Conservation (phyloP, 1,140 invertebrate genomes). For the Papilio helenus region DNA sequence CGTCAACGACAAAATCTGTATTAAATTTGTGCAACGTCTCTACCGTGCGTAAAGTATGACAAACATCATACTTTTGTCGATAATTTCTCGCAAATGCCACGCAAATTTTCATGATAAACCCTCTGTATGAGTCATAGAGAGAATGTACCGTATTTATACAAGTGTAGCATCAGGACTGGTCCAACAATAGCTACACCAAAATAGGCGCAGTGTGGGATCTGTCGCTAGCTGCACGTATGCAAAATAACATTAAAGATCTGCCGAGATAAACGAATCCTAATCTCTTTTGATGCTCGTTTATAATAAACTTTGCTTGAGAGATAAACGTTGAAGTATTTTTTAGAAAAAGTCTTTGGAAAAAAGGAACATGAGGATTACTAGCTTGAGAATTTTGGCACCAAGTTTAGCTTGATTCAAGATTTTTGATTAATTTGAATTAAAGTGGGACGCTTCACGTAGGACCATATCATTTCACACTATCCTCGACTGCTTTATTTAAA, state of each 20-base stretch:
- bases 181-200: constrained; percentile 36
- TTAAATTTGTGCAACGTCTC: too few species aligned
- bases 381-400: background rate
- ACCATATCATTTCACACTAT: too few species aligned
- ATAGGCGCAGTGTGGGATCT: constrained; percentile 27
- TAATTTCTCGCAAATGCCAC: too few species aligned
- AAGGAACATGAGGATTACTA: background rate
- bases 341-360: background rate
- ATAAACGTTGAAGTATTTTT: background rate
- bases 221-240: background rate
- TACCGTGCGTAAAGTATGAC: too few species aligned
- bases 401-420: too few species aligned
- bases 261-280: background rate
- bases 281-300: background rate
- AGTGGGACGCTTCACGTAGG: too few species aligned
- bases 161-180: constrained; percentile 17
- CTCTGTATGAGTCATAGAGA: background rate
- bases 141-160: constrained; percentile 17
- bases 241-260: background rate
- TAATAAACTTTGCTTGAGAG: background rate
- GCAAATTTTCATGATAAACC: too few species aligned
- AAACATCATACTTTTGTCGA: too few species aligned
- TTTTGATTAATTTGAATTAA: too few species aligned
- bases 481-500: too few species aligned
- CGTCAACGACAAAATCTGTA: too few species aligned